Conservation (phyloP, 2,113 vertebrate genomes). For the Mirounga angustirostris region DNA sequence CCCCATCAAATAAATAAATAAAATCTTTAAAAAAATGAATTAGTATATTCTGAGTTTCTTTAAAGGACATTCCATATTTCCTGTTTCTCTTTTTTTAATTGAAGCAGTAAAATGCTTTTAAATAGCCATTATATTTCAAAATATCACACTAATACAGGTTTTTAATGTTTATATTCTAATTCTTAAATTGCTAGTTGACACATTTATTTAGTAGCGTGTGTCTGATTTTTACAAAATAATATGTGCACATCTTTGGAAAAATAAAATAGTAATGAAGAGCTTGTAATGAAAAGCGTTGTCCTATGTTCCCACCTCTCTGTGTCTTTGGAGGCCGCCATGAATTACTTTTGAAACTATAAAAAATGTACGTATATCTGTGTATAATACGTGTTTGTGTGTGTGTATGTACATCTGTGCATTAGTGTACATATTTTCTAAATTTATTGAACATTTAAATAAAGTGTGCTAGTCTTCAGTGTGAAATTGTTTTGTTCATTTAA, state of each 20-base stretch:
- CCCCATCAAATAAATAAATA: neutral
- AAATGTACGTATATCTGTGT: neutral
- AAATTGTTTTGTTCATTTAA: conserved; percentile 52
- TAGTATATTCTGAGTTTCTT: neutral
- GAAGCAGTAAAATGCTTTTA: neutral
- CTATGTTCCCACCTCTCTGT: neutral
- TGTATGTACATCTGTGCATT: neutral
- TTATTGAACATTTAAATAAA: conserved; percentile 1
- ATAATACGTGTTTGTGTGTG: neutral
- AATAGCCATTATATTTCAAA: conserved; percentile 53
- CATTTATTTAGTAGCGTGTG: neutral
- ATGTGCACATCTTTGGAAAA: neutral
- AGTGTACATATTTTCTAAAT: neutral
- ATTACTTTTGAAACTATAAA: conserved; percentile 30
- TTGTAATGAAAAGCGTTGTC: neutral
- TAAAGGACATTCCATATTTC: neutral
- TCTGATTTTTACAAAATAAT: conserved; percentile 41
- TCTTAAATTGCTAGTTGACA: neutral
- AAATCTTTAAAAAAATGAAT: neutral
- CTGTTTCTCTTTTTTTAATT: neutral
- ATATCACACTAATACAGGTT: neutral
- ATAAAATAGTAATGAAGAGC: neutral
- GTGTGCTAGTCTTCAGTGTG: neutral
- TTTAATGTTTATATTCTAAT: conserved; percentile 32
- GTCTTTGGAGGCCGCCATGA: neutral